Percentiles rank a stretch among this genome's conserved stretches.
These are phyloP conservation scores for Rhinopithecus roxellana DNA, from an alignment of 2,113 vertebrate species.

Conservation along the genomic window DNA sequence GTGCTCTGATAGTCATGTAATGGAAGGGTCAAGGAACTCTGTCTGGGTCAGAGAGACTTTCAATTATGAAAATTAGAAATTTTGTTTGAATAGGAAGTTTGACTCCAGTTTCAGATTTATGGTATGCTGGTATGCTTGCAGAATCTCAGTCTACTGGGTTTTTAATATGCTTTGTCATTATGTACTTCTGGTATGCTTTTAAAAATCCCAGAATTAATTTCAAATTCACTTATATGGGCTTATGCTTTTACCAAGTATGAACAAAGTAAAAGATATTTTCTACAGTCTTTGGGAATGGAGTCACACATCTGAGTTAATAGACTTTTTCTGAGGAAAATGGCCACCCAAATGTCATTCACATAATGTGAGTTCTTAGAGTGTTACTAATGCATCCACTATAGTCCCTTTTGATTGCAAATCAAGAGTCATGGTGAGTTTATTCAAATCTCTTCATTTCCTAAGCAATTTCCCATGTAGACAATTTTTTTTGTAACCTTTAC, in stretches of 20 bases:
- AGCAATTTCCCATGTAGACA: not conserved
- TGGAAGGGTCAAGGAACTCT: not conserved
- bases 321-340: not conserved
- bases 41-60: conserved; percentile 6
- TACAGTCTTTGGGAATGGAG: not conserved
- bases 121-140: not conserved
- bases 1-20: not conserved
- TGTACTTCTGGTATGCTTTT: not conserved
- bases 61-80: not conserved
- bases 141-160: not conserved
- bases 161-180: conserved; percentile 31
- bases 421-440: not conserved
- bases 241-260: conserved; percentile 16
- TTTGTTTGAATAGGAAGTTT: not conserved
- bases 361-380: not conserved
- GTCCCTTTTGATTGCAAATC: not conserved
- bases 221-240: not conserved
- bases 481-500: not conserved
- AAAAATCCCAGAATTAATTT: conserved; percentile 20
- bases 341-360: not conserved
- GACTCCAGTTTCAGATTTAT: conserved; percentile 27
- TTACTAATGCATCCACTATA: not conserved
- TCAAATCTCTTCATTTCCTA: not conserved
- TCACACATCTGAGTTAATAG: not conserved
- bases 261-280: not conserved